Base-by-base conservation (phyloP, 53 echinoderm and acorn worm species). In the Astropecten irregularis region DNA sequence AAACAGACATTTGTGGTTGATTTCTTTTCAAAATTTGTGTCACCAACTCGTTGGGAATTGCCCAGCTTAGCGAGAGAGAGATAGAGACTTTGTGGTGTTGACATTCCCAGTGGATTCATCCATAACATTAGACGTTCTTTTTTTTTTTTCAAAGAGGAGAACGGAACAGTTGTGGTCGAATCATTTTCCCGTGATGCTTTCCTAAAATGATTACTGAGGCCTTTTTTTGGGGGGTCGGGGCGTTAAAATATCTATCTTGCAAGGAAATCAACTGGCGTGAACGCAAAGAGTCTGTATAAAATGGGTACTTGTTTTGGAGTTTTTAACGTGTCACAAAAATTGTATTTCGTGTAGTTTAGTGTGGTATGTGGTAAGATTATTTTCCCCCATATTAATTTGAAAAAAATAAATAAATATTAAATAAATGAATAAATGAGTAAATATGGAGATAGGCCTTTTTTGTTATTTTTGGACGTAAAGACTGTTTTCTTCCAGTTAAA, bases 401-500 rank as follows among this genome's bases (percentile, higher is more conserved):
- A n/a, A n/a, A n/a, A n/a, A n/a, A n/a, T n/a, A n/a, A n/a, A n/a
- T n/a, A n/a, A n/a, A n/a, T n/a, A n/a, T n/a, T n/a, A n/a, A n/a
- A n/a, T n/a, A n/a, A n/a, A n/a, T n/a, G n/a, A n/a, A n/a, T n/a
- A n/a, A n/a, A n/a, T n/a, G n/a, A n/a, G n/a, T n/a, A n/a, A n/a
- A n/a, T n/a, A n/a, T n/a, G 11, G 9, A 29, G 59, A 54, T 19
- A 8, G 20, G 25, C 20, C 2, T 54, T n/a, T 9, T 48, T 23
- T 48, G 25, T 46, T 32, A 18, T 51, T 49, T 34, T 68, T 68
- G 39, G 26, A 69, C 6, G 27, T 44, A 22, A 69, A 46, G n/a
- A 29, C 15, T 48, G 25, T 42, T 28, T 69, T 29, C 69, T 69
- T 69, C 69, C 69, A 69, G 46, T 44, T 69, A 28, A n/a, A n/a